Conservation (phyloP, 1,140 invertebrate species). For the Reticulitermes speratus region DNA sequence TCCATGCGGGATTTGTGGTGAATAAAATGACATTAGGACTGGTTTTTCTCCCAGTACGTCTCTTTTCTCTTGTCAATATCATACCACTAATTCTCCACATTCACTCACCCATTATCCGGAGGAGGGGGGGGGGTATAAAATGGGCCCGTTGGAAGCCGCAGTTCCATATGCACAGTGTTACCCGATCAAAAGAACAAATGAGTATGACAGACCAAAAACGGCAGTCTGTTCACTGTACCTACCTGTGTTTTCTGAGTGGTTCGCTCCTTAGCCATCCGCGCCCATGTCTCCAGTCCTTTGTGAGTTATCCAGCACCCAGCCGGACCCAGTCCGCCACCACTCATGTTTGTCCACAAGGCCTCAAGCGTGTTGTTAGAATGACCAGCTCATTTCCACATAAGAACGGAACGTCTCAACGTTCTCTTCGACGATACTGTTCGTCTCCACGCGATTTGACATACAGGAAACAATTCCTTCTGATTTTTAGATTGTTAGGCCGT, state of each 20-base stretch:
- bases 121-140: too few relatives aligned
- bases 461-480: not conserved
- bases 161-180: too few relatives aligned
- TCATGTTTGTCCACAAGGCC: not conserved
- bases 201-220: too few relatives aligned
- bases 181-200: too few relatives aligned
- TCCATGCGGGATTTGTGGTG: too few relatives aligned
- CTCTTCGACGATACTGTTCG: not conserved
- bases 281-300: slow-evolving; percentile 69
- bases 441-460: not conserved
- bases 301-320: slow-evolving; percentile 68
- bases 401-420: not conserved
- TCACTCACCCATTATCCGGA: too few relatives aligned
- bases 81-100: too few relatives aligned
- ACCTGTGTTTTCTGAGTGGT: slow-evolving; percentile 41
- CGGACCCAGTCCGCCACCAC: slow-evolving; percentile 57
- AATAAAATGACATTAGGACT: too few relatives aligned
- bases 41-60: too few relatives aligned
- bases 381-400: not conserved
- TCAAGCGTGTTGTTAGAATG: not conserved
- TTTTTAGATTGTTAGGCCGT: not conserved
- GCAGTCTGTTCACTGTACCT: not conserved
- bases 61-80: too few relatives aligned
- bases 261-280: slow-evolving; percentile 62
- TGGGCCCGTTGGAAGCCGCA: too few relatives aligned